These are phyloP conservation scores for Gouania willdenowi DNA, from an alignment of 2,797 vertebrate genomes.

Conservation along the genomic window DNA sequence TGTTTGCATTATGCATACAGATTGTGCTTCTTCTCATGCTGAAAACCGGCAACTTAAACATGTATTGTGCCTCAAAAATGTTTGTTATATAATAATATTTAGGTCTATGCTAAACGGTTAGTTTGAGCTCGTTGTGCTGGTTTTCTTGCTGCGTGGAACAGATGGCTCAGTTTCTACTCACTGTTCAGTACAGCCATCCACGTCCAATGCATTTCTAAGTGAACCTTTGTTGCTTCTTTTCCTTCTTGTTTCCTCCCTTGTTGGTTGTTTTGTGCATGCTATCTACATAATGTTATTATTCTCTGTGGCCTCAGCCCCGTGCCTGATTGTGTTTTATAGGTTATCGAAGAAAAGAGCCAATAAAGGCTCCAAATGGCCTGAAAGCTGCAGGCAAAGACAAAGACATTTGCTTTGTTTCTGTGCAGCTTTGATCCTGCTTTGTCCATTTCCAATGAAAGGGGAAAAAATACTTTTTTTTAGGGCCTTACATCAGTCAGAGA, in stretches of 20 bases:
- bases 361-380: slow-evolving; percentile 29
- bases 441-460: slow-evolving; percentile 1
- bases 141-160: slow-evolving; percentile 5
- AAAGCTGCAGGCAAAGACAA: slow-evolving; percentile 33
- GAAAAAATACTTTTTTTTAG: slow-evolving; percentile 9
- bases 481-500: neutral
- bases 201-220: slow-evolving; percentile 15
- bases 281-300: slow-evolving; percentile 41
- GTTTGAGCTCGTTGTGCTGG: slow-evolving; percentile 1
- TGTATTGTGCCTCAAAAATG: neutral
- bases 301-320: slow-evolving; percentile 12
- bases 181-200: slow-evolving; percentile 15
- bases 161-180: slow-evolving; percentile 15
- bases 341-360: slow-evolving; percentile 49
- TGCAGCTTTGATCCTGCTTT: slow-evolving; percentile 11
- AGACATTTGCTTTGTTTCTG: slow-evolving; percentile 52
- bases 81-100: slow-evolving; percentile 4
- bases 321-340: slow-evolving; percentile 44
- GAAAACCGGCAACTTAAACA: neutral
- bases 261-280: slow-evolving; percentile 18
- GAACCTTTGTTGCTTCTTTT: slow-evolving; percentile 9
- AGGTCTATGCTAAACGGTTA: neutral
- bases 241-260: neutral
- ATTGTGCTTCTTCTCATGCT: neutral
- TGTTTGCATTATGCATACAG: neutral